Evolutionary conservation across 2,888 invertebrate species (phyloP).

Genomic region (Erannis defoliaria): DNA sequence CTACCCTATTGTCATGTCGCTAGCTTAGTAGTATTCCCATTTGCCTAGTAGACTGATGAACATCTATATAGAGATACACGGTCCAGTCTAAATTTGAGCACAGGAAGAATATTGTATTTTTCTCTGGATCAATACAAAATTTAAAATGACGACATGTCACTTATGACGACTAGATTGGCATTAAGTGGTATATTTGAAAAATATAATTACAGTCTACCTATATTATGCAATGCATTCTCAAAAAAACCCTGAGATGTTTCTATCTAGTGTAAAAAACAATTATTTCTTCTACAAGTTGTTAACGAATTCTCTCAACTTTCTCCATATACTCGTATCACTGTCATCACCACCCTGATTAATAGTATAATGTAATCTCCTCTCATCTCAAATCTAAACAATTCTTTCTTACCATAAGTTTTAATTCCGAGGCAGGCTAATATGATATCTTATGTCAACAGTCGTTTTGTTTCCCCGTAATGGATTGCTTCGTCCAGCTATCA

Average conservation of each 20-base stretch:
- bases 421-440: slow-evolving; percentile 38
- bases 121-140: too few species aligned
- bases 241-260: background rate
- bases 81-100: too few species aligned
- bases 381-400: slow-evolving; percentile 15
- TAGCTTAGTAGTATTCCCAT: too few species aligned
- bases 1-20: too few species aligned
- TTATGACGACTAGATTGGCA: too few species aligned
- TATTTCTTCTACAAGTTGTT: background rate
- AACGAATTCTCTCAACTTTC: background rate
- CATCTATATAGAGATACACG: too few species aligned
- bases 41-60: too few species aligned
- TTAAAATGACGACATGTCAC: too few species aligned
- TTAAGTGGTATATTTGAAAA: too few species aligned
- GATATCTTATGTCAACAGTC: slow-evolving; percentile 65
- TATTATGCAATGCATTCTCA: background rate
- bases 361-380: slow-evolving; percentile 6
- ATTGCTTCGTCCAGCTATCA: slow-evolving; percentile 66
- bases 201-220: too few species aligned
- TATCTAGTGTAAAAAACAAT: background rate
- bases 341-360: slow-evolving; percentile 5
- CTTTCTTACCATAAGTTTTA: slow-evolving; percentile 20
- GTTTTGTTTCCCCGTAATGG: slow-evolving; percentile 68
- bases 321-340: background rate
- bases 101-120: too few species aligned